Conservation (phyloP, 2,797 vertebrate species). For the Coilia nasus region DNA sequence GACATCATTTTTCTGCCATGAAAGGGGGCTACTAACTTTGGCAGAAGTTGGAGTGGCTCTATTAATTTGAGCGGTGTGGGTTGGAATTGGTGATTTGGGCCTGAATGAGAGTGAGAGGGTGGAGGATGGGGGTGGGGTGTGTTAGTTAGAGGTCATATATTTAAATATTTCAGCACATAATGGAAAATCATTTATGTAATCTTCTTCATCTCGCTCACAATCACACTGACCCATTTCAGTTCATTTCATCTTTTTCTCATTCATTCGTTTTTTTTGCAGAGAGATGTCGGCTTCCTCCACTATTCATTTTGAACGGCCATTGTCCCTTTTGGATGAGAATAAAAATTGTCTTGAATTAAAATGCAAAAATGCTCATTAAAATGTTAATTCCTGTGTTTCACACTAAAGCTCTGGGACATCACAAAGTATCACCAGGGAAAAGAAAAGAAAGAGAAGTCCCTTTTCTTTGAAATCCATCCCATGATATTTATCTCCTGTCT, state of each 20-base stretch:
- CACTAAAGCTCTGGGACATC: neutral
- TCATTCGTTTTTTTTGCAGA: neutral
- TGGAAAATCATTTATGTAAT: slow-evolving; percentile 5
- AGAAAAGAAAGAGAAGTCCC: neutral
- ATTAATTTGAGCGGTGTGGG: neutral
- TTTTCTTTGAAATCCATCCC: neutral
- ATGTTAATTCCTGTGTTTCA: neutral
- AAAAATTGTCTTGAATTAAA: neutral
- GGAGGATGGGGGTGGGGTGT: neutral
- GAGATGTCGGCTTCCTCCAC: neutral
- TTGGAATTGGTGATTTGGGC: neutral
- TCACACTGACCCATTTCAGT: neutral
- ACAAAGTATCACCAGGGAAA: neutral
- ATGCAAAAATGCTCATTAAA: slow-evolving; percentile 19
- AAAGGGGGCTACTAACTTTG: neutral
- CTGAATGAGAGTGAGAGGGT: too few relatives aligned
- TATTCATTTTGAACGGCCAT: slow-evolving; percentile 8
- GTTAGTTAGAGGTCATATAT: neutral
- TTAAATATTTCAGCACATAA: neutral
- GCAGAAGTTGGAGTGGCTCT: neutral
- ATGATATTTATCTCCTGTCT: neutral
- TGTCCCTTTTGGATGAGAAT: neutral
- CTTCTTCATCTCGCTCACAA: slow-evolving; percentile 3
- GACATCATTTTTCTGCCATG: neutral
- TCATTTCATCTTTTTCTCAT: neutral